phyloP scores from a whole-genome alignment of 1,140 invertebrate species.

The Drosophila bocqueti region DNA sequence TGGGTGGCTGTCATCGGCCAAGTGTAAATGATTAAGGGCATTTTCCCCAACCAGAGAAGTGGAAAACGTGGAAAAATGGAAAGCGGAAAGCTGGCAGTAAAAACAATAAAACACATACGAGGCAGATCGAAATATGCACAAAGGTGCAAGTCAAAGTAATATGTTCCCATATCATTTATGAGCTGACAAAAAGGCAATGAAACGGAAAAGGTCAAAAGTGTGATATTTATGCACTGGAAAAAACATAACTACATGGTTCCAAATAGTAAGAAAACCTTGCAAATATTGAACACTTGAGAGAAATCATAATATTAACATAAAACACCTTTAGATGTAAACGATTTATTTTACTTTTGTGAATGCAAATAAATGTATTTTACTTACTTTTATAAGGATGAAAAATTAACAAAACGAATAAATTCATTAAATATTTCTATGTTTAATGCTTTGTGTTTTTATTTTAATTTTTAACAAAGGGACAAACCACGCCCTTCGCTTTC shows the following conservation, averaged over 20 bases:
- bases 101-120: slow-evolving; percentile 24
- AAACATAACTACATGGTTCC: no score
- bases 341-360: no score
- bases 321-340: no score
- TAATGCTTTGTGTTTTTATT: background rate
- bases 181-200: slow-evolving; percentile 37
- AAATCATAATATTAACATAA: no score
- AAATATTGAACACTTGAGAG: no score
- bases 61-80: background rate
- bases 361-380: background rate
- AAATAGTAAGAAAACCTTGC: no score
- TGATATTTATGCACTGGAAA: background rate
- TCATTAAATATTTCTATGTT: background rate
- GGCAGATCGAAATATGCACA: slow-evolving; percentile 18
- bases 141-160: slow-evolving; percentile 36
- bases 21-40: slow-evolving; percentile 71
- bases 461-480: no score
- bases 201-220: slow-evolving; percentile 50
- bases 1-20: slow-evolving; percentile 35
- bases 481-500: slow-evolving; percentile 35
- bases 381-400: background rate
- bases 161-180: slow-evolving; percentile 10
- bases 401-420: background rate
- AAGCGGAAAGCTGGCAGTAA: slow-evolving; percentile 28
- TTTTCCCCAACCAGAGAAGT: background rate